Evolutionary conservation across 2,797 vertebrate species (phyloP).

Genomic region (Alcedo atthis): DNA sequence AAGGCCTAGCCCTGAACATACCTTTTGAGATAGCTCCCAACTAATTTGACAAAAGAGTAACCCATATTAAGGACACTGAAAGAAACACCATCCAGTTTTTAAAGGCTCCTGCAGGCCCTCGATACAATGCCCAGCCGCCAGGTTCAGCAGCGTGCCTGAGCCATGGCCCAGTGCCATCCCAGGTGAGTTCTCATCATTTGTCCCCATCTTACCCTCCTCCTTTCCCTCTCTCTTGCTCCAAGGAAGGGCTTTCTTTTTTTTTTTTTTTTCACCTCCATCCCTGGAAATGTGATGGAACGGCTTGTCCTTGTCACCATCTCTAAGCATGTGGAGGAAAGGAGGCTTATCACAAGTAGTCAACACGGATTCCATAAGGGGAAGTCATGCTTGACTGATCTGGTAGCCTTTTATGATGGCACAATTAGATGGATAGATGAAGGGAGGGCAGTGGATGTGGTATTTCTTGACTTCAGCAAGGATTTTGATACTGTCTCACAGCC

Average conservation of each 20-base stretch:
- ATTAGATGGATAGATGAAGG: no score
- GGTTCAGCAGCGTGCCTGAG: rapidly evolving
- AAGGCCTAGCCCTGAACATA: background rate
- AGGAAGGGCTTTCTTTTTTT: background rate
- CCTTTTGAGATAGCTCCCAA: background rate
- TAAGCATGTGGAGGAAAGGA: no score
- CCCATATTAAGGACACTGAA: rapidly evolving
- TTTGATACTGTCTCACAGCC: no score
- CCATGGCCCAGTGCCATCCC: rapidly evolving
- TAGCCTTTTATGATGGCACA: no score
- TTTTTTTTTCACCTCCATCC: no score
- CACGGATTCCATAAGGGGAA: no score
- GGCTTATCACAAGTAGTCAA: no score
- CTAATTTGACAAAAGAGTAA: background rate
- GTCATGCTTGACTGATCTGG: no score
- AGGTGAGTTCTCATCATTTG: rapidly evolving
- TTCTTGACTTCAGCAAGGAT: no score
- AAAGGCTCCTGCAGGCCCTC: background rate
- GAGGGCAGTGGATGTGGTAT: no score
- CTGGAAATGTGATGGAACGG: no score
- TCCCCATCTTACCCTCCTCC: background rate
- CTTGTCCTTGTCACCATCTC: no score
- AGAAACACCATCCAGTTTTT: background rate
- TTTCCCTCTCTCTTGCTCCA: rapidly evolving
- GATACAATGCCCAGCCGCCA: rapidly evolving